Percentiles rank a stretch among this genome's conserved stretches.
Conservation (phyloP, 2,797 vertebrate species). For the Sebastes paucispinis region DNA sequence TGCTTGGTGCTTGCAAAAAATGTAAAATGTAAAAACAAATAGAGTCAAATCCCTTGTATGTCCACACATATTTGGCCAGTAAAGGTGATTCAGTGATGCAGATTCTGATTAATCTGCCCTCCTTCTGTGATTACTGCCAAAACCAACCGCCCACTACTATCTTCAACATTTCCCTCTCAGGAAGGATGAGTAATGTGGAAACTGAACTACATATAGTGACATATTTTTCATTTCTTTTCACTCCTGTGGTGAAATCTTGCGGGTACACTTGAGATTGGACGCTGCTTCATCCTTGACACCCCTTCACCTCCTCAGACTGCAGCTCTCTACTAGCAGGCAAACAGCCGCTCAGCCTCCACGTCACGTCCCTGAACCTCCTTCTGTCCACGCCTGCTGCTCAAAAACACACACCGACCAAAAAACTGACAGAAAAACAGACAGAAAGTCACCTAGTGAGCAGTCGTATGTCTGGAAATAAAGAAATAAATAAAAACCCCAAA, state of each 20-base stretch:
- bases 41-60: too few relatives aligned
- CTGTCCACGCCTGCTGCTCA: not conserved
- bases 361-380: slow-evolving; percentile 6
- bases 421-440: not conserved
- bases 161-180: too few relatives aligned
- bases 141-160: too few relatives aligned
- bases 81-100: too few relatives aligned
- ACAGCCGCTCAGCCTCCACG: not conserved
- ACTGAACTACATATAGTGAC: not conserved
- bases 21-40: too few relatives aligned
- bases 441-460: not conserved
- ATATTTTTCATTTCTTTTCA: not conserved
- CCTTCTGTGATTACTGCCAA: too few relatives aligned
- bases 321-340: slow-evolving; percentile 4
- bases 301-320: slow-evolving; percentile 38
- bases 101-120: too few relatives aligned
- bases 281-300: slow-evolving; percentile 9
- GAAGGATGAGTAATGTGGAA: not conserved
- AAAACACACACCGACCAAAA: not conserved
- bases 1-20: too few relatives aligned
- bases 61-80: too few relatives aligned
- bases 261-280: not conserved
- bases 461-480: not conserved
- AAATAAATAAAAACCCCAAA: not conserved
- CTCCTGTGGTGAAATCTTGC: not conserved